phyloP scores from a whole-genome alignment of 2,113 vertebrate species.

The Sebastes schlegelii region DNA sequence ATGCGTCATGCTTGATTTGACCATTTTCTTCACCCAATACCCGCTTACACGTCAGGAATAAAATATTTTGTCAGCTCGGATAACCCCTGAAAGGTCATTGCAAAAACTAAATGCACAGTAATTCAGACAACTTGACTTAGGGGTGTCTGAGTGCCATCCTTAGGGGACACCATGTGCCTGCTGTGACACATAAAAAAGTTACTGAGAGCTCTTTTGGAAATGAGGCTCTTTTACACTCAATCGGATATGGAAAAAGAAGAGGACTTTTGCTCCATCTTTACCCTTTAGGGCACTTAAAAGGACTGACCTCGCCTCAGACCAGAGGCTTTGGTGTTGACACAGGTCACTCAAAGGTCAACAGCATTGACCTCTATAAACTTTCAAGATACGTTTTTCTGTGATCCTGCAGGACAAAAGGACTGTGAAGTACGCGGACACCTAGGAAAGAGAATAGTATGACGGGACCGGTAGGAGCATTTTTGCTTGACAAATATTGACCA shows the following conservation, averaged over 20 bases:
- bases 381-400: constrained; percentile 50
- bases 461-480: constrained; percentile 8
- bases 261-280: constrained; percentile 65
- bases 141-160: constrained; percentile 35
- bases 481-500: constrained; percentile 4
- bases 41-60: not conserved
- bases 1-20: not conserved
- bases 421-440: constrained; percentile 28
- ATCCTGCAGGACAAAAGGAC: constrained; percentile 52
- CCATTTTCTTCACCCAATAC: not conserved
- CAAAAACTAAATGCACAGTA: constrained; percentile 43
- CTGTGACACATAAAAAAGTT: constrained; percentile 62
- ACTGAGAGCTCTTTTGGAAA: constrained; percentile 54
- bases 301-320: constrained; percentile 59
- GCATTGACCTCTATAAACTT: constrained; percentile 55
- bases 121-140: constrained; percentile 55
- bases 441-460: constrained; percentile 8
- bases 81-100: constrained; percentile 36
- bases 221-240: constrained; percentile 50
- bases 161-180: constrained; percentile 21
- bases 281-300: constrained; percentile 54
- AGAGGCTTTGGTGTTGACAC: constrained; percentile 72
- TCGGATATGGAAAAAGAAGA: constrained; percentile 51
- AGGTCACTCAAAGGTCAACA: constrained; percentile 72
- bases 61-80: not conserved